Conservation (phyloP, 2,113 vertebrate species). For the Helogale parvula region DNA sequence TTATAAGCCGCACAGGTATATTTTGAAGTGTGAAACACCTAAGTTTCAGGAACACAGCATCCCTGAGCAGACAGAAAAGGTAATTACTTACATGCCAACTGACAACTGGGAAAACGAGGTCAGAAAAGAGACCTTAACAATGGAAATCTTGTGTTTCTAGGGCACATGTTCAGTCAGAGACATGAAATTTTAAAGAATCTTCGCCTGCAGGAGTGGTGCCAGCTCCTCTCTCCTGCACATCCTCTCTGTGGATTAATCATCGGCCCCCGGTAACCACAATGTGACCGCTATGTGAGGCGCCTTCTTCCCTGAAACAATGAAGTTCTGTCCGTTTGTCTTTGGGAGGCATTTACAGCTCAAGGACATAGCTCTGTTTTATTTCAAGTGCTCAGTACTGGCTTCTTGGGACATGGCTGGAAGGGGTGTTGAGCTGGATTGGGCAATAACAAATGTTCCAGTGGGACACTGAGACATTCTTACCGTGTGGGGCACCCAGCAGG, state of each 20-base stretch:
- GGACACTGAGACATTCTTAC: slow-evolving; percentile 77
- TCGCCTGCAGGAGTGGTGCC: slow-evolving; percentile 68
- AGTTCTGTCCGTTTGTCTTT: slow-evolving; percentile 87
- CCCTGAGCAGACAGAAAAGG: neutral
- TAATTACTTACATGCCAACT: slow-evolving; percentile 31
- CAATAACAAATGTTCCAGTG: slow-evolving; percentile 83
- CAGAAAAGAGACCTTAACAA: slow-evolving; percentile 11
- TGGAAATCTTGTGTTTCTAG: slow-evolving; percentile 43
- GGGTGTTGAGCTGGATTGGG: slow-evolving; percentile 80
- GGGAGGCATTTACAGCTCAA: slow-evolving; percentile 85
- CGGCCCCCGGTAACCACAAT: slow-evolving; percentile 80
- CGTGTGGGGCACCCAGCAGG: neutral
- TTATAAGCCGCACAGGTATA: neutral
- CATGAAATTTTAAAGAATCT: neutral
- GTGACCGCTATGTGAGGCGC: slow-evolving; percentile 86
- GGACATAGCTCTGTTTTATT: slow-evolving; percentile 84
- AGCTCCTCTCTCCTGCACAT: slow-evolving; percentile 84
- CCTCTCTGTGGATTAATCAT: slow-evolving; percentile 75
- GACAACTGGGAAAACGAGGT: neutral
- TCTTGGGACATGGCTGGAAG: slow-evolving; percentile 79
- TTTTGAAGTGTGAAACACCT: neutral
- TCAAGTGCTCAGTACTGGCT: slow-evolving; percentile 71
- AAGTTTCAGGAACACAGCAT: neutral
- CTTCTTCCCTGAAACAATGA: slow-evolving; percentile 87
- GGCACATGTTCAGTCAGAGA: neutral